Base-by-base conservation (phyloP, 2,888 invertebrate genomes). In the Malthinus flaveolus region DNA sequence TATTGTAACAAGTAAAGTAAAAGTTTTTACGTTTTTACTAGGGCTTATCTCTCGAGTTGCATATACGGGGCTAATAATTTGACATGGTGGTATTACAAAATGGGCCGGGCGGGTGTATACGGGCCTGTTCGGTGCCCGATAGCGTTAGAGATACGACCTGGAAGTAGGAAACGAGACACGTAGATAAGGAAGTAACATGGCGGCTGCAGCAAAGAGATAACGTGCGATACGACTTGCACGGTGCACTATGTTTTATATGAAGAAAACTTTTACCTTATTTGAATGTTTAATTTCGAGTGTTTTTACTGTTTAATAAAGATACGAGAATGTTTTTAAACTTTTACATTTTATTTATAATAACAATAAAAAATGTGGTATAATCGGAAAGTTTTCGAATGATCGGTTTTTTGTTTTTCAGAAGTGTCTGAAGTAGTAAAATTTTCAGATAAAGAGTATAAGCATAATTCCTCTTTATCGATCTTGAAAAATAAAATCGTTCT, bases 111-210 rank as follows among this genome's bases (percentile, higher is more conserved):
- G 62, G 63, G 61, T 62, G 58, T 67, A 68, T 71, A 70, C 67
- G 73, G 72, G 72, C 68, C 73, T 73, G 75, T 69, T 69, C 69
- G 68, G 68, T 68, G 71, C 68, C 74, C 71, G 76, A 76, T 76
- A 76, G 75, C 75, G 75, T 70, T 68, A 71, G 71, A 76, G 77
- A 77, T 77, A 76, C 74, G 76, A 71, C 71, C 70, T 74, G 74
- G 73, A 75, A 76, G 75, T 75, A 75, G 76, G 76, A 76, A 75
- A 76, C 75, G 76, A 75, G 75, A 75, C 75, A 71, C 71, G 68
- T 66, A 71, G 77, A 77, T 77, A 77, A 77, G 77, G 75, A 76
- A 75, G 76, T 76, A 76, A 75, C 76, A 77, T 76, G 76, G 76
- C 76, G 75, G 74, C 76, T 75, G 75, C 73, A 71, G 74, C 71